Conservation (phyloP, 2,797 vertebrate genomes). For the Phoeniculus purpureus region DNA sequence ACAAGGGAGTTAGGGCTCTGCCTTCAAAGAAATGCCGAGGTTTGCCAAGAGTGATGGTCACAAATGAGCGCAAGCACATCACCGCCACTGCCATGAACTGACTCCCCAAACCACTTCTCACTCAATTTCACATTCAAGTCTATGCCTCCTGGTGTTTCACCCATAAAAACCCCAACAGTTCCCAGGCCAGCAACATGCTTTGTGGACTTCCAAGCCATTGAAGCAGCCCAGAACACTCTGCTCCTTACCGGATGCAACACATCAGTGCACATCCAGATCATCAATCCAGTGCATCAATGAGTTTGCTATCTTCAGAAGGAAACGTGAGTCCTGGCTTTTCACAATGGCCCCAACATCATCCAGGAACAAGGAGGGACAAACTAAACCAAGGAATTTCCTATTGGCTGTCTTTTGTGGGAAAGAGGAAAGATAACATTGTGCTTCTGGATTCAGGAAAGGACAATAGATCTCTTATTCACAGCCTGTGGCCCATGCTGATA, state of each 20-base stretch:
- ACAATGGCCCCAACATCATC: conserved; percentile 38
- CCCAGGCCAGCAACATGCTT: not conserved
- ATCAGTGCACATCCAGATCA: not conserved
- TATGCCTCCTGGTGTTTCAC: not conserved
- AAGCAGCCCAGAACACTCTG: not conserved
- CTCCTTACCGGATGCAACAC: not conserved
- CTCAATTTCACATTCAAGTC: not conserved
- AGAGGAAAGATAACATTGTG: conserved; percentile 66
- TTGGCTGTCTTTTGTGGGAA: conserved; percentile 29
- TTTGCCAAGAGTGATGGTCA: not conserved
- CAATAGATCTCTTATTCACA: conserved; percentile 21
- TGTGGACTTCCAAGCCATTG: not conserved
- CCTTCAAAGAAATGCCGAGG: not conserved
- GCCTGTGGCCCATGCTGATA: conserved; percentile 39
- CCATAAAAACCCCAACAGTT: not conserved
- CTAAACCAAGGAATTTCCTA: conserved; percentile 54
- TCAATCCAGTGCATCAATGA: conserved; percentile 14
- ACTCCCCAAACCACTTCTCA: not conserved
- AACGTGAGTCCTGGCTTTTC: not conserved
- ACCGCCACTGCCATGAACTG: not conserved
- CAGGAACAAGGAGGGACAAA: conserved; percentile 61
- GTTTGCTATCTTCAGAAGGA: conserved; percentile 37
- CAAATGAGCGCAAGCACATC: not conserved
- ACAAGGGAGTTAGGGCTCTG: not conserved
- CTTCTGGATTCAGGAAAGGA: conserved; percentile 8